Conservation (phyloP, 2,888 invertebrate genomes). For the Cynaeus angustus region DNA sequence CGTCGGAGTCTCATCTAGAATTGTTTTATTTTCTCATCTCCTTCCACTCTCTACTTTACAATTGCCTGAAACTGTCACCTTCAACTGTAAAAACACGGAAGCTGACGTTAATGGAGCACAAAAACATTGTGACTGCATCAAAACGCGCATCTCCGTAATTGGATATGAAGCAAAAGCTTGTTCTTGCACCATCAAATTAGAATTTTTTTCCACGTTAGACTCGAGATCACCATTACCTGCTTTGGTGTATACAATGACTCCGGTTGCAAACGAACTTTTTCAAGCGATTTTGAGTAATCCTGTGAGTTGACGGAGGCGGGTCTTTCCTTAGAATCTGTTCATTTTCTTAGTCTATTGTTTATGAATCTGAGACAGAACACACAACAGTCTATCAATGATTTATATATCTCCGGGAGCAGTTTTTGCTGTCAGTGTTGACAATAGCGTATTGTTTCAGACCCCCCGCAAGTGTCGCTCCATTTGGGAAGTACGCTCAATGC, state of each 20-base stretch:
- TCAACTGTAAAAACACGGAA: constrained; percentile 11
- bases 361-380: constrained; percentile 51
- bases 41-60: constrained; percentile 11
- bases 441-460: constrained; percentile 77
- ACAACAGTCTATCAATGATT: constrained; percentile 66
- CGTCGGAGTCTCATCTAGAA: constrained; percentile 7
- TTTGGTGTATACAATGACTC: background rate
- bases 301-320: constrained; percentile 31
- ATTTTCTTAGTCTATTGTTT: constrained; percentile 57
- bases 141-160: constrained; percentile 15
- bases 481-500: constrained; percentile 89
- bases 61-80: constrained; percentile 18
- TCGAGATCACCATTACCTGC: constrained; percentile 3
- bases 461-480: constrained; percentile 86
- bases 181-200: constrained; percentile 7
- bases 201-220: constrained; percentile 9
- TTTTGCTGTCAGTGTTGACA: constrained; percentile 58
- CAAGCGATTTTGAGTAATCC: constrained; percentile 15
- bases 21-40: constrained; percentile 12
- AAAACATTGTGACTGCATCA: constrained; percentile 20
- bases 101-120: constrained; percentile 16
- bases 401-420: constrained; percentile 62
- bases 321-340: constrained; percentile 52
- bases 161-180: constrained; percentile 4
- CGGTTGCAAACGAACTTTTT: constrained; percentile 39